Base-by-base conservation (phyloP, 2,888 invertebrate species). In the Erannis defoliaria region DNA sequence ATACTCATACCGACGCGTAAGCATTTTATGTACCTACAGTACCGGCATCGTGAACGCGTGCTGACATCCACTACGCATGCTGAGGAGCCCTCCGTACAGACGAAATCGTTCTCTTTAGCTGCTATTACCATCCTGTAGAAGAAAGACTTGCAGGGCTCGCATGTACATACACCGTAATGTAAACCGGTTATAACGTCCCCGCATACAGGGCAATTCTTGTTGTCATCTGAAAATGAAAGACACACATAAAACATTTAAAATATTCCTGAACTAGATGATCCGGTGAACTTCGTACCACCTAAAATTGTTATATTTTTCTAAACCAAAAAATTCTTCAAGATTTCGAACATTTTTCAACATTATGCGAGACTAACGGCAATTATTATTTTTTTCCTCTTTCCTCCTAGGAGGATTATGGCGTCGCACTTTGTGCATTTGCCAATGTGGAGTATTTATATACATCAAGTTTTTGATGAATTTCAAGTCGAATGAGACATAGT, bases 141-240 rank as follows among this genome's bases (percentile, higher is more conserved):
- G 71, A 85, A 86, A 0, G 75, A 73, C 46, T 81, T 84, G 73
- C 86, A 86, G 2, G 86, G 82, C 23, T 84, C 86, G 31, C 86
- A 86, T 0, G 81, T 79, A 38, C 53, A 50, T 5, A 80, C 56
- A 0, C 86, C 86, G 55, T 85, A 86, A 59, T 85, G 84, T 2
- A 76, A 56, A 0, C 86, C 85, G 57, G 66, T 79, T 0, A 71
- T 62, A 1, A 23, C 10, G 62, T 85, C 86, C 0, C 72, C 66
- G 46, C 86, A 85, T 0, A 86, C 62, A 0, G 81, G 84, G 50
- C 85, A 85, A 1, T 5, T 5, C 31, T 18, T 31, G 31, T 18
- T 6, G 10, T 9, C 3, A 12, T n/a, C n/a, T 21, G n/a, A 1
- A n/a, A 42, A 18, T 9, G 2, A n/a, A 8, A 42, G n/a, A 42